Percentiles rank a stretch among this genome's conserved stretches.
phyloP scores from a whole-genome alignment of 1,140 invertebrate genomes.

The Macrosteles quadrilineatus region DNA sequence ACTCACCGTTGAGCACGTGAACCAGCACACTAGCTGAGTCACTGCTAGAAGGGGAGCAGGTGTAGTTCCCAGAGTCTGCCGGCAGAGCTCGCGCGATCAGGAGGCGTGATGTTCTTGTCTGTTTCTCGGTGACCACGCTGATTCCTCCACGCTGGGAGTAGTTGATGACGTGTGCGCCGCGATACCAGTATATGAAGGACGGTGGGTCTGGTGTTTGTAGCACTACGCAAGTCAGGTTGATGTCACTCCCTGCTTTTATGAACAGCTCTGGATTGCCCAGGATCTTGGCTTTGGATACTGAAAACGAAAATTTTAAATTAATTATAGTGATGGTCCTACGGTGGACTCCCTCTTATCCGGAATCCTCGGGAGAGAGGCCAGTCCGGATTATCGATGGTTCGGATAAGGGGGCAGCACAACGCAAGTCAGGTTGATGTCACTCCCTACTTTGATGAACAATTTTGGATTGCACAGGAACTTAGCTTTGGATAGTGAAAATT shows the following conservation, averaged over 20 bases:
- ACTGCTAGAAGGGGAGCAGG: slow-evolving; percentile 72
- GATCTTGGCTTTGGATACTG: slow-evolving; percentile 89
- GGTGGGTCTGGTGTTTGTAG: slow-evolving; percentile 85
- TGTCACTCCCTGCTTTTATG: slow-evolving; percentile 85
- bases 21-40: slow-evolving; percentile 61
- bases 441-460: slow-evolving; percentile 82
- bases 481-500: slow-evolving; percentile 85
- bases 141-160: slow-evolving; percentile 83
- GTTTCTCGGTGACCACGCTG: slow-evolving; percentile 82
- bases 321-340: no score
- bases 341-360: no score
- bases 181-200: slow-evolving; percentile 87
- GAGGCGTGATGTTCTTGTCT: slow-evolving; percentile 78
- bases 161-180: slow-evolving; percentile 82
- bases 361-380: no score
- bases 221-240: slow-evolving; percentile 87
- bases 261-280: slow-evolving; percentile 80
- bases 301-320: slow-evolving; percentile 47
- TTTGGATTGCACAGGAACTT: slow-evolving; percentile 83
- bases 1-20: slow-evolving; percentile 63
- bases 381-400: no score
- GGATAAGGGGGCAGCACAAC: slow-evolving; percentile 64
- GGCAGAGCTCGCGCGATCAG: slow-evolving; percentile 74
- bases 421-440: slow-evolving; percentile 89
- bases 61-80: slow-evolving; percentile 85